Base-by-base conservation (phyloP, 2,113 vertebrate genomes). In the Cricetomys ansorgei region DNA sequence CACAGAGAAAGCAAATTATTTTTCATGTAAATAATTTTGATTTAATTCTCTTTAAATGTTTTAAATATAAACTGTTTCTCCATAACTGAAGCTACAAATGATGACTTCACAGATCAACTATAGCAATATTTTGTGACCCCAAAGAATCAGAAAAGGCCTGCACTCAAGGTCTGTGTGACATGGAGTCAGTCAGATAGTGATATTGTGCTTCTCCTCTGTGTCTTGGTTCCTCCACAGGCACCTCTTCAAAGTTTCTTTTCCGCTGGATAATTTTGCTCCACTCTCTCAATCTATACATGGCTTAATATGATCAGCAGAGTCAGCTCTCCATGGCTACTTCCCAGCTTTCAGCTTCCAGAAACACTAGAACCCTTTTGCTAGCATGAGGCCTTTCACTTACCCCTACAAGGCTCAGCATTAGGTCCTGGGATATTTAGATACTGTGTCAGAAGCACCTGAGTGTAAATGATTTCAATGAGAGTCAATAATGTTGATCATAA, bases 1-100 rank as follows among this genome's bases (percentile, higher is more conserved):
- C 7, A 76, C 93, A 93, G n/a, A 88, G 69, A 96, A 94, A 76
- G 7, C 8, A 76, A 94, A 70, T 87, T 43, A 89, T 88, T 73
- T 84, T 91, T 17, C 5, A 75, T 0, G 43, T 40, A 55, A 95
- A 57, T 1, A 59, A 62, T 75, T 76, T 8, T 89, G 25, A 57
- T 75, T 59, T 76, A 15, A 27, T 59, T 73, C 7, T 80, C 50
- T 73, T 79, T 69, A 79, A 79, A 45, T 59, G 3, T 29, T 69
- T 86, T 70, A 4, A 7, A 62, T 1, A 67, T 45, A 70, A 95
- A 45, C 0, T 7, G 27, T 92, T 31, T 91, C 43, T 76, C 55
- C 76, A 3, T 85, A 67, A 89, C 10, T 59, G 75, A 95, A 88
- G 3, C 76, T 94, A 64, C 0, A 69, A 84, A 57, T 59, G 15